Base-by-base conservation (phyloP, 1,140 invertebrate genomes). In the Cydia amplana region DNA sequence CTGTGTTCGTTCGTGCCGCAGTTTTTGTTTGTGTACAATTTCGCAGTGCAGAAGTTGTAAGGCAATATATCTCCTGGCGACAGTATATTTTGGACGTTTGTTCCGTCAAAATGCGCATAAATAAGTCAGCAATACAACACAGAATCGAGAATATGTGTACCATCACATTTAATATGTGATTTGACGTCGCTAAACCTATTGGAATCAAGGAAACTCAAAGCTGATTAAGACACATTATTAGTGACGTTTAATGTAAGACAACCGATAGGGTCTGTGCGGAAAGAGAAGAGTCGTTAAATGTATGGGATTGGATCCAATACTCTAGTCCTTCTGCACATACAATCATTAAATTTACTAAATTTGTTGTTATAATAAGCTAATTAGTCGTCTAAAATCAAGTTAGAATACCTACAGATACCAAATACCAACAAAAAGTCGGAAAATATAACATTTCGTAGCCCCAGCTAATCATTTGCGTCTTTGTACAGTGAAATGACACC, bases 1-100 rank as follows among this genome's bases (percentile, higher is more conserved):
- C 49, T 23, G 49, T 14, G 46, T 20, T 25, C 25, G 28, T 63
- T 23, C 65, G 65, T 43, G 73, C 16, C n/a, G 49, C 46, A 36
- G 23, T 55, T 74, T 55, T 63, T 63, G 46, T 55, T 74, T 49
- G 49, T 63, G 51, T 25, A 60, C 23, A 51, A 74, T 73, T 73
- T 73, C 72, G 72, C 65, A 70, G 65, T 70, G 65, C 65, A 70
- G 65, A 70, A 70, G 36, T 70, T 70, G 14, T 18, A 36, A 40
- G 32, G 36, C n/a, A 70, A 70, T 70, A 40, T 43, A 70, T 70
- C 36, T 70, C 32, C 28, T 5, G 65, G 32, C 65, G 32, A 40
- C 65, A 40, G 28, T 43, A 36, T 67, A 32, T 70, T 70, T 70
- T 40, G 32, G 28, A 18, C 32, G 36, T 40, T 40, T 18, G 32